A percentile compares a stretch with the other conserved stretches of the same genome.
Conservation (phyloP, 2,797 vertebrate genomes). For the Champsocephalus esox region DNA sequence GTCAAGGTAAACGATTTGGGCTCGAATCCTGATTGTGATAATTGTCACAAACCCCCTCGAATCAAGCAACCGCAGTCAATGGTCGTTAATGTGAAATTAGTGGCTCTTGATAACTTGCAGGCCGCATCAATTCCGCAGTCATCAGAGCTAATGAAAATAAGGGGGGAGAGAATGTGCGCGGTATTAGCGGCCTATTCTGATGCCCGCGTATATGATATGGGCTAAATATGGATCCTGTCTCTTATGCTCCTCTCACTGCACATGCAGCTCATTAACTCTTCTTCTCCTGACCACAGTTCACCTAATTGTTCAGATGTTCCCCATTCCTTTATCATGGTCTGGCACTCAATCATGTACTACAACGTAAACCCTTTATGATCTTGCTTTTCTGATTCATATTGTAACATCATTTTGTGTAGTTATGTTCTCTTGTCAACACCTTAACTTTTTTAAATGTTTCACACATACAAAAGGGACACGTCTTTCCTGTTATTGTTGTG, state of each 20-base stretch:
- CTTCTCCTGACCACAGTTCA: slow-evolving; percentile 79
- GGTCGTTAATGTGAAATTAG: slow-evolving; percentile 99
- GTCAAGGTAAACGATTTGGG: slow-evolving; percentile 99
- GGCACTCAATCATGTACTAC: slow-evolving; percentile 55
- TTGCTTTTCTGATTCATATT: not conserved
- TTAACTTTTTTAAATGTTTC: slow-evolving; percentile 11
- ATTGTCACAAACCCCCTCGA: slow-evolving; percentile 98
- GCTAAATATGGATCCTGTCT: slow-evolving; percentile 84
- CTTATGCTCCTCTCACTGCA: slow-evolving; percentile 70
- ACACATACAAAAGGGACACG: slow-evolving; percentile 1
- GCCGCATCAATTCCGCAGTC: slow-evolving; percentile 95
- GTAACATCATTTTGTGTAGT: not conserved
- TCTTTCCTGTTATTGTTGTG: not conserved
- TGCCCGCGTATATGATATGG: slow-evolving; percentile 51
- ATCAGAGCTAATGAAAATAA: slow-evolving; percentile 90
- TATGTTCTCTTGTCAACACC: slow-evolving; percentile 11
- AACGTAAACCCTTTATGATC: slow-evolving; percentile 26
- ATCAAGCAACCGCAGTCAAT: slow-evolving; percentile 99
- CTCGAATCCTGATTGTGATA: slow-evolving; percentile 99
- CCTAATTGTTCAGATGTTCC: slow-evolving; percentile 83
- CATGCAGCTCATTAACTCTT: slow-evolving; percentile 77
- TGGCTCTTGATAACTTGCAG: slow-evolving; percentile 99
- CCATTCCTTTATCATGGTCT: slow-evolving; percentile 62
- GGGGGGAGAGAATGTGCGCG: slow-evolving; percentile 69
- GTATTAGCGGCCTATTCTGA: slow-evolving; percentile 85